A percentile compares a stretch with the other conserved stretches of the same genome.
phyloP scores from a whole-genome alignment of 2,888 invertebrate species.

The Lasioglossum zephyrum region DNA sequence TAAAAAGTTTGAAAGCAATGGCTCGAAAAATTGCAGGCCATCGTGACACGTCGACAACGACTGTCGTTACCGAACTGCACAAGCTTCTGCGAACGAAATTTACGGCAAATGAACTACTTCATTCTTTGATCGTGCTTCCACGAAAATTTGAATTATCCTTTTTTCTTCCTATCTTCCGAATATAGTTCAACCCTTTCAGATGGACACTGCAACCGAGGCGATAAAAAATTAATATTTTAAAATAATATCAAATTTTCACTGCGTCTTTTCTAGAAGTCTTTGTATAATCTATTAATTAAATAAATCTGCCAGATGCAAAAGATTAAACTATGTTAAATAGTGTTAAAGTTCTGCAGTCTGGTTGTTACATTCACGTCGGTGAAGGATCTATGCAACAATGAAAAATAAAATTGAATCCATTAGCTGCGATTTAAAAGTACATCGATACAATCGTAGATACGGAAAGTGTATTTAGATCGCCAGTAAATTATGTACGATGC shows the following conservation, averaged over 20 bases:
- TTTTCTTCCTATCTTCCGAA: background rate
- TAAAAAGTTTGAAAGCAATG: constrained; percentile 14
- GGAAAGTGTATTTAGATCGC: background rate
- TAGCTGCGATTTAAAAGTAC: background rate
- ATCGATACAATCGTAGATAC: background rate
- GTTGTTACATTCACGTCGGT: no score
- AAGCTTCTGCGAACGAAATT: background rate
- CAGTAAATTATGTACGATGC: background rate
- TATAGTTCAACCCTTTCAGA: background rate
- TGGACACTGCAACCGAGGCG: background rate
- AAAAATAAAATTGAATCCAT: background rate
- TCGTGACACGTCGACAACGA: no score
- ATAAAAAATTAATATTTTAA: background rate
- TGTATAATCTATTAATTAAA: background rate
- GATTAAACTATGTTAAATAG: background rate
- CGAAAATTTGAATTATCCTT: background rate
- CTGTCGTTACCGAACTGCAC: background rate
- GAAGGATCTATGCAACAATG: background rate
- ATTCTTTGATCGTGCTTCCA: background rate
- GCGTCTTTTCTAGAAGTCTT: no score
- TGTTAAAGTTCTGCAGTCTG: background rate
- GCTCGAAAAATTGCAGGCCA: constrained; percentile 4
- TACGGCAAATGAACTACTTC: background rate
- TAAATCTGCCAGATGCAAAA: background rate
- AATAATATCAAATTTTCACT: background rate